Base-by-base conservation (phyloP, 2,797 vertebrate genomes). In the Pelobates cultripes region DNA sequence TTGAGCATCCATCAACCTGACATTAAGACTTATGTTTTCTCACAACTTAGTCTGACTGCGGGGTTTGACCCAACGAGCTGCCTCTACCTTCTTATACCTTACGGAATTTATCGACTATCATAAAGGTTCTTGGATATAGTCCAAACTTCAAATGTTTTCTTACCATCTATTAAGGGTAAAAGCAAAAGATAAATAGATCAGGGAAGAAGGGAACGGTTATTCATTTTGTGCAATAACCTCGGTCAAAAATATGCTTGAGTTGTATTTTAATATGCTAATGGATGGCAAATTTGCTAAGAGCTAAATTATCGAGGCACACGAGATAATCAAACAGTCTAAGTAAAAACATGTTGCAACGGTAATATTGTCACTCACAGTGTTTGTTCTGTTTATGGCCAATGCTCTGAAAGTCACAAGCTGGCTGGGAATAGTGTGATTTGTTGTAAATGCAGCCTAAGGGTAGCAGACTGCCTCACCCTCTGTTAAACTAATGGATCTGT, bases 21-120 rank as follows among this genome's bases (percentile, higher is more conserved):
- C 71, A 78, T 74, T 70, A 47, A 73, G 70, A 78, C 64, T 64
- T 63, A 8, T 68, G 47, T 71, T 70, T 43, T 75, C 43, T 81
- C 40, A 17, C n/a, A 68, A 60, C 61, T 72, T 74, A n/a, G 13
- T 43, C 40, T 74, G 55, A 10, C 40, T 53, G 75, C 61, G 47
- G 64, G 43, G 70, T 40, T 64, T 83, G 76, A 83, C 81, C 76
- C 76, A 51, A 47, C 43, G 64, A 75, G 44, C 76, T 74, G 7
- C 71, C 53, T 71, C 68, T 57, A 44, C 43, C 45, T 43, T 53
- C 40, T 7, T 12, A 12, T 17, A 77, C 44, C 70, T 78, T 53
- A n/a, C 10, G 47, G 64, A 78, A 78, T 73, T 47, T 78, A 73
- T 77, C 43, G 28, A 43, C 17, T 43, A 73, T 74, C 64, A 74